These are phyloP conservation scores for Seira musarum DNA, from an alignment of 2,888 invertebrate genomes.

Conservation along the genomic window DNA sequence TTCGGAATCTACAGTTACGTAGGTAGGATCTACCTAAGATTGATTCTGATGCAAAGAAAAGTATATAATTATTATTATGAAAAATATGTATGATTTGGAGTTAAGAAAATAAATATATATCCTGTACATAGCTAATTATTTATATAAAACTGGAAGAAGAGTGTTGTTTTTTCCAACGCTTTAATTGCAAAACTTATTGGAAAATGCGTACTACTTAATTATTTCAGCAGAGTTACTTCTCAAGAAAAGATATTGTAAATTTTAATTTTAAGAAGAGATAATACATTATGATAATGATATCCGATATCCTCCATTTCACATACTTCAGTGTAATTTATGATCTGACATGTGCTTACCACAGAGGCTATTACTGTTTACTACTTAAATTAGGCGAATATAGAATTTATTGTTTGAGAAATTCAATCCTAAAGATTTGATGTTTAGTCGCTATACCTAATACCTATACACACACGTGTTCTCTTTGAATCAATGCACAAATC, in stretches of 20 bases:
- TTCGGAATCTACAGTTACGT: too few species aligned
- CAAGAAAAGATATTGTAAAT: neutral
- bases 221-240: too few species aligned
- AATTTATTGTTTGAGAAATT: neutral
- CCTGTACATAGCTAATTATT: neutral
- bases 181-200: slow-evolving; percentile 27
- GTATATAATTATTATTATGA: neutral
- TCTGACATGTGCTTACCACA: slow-evolving; percentile 15
- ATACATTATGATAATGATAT: too few species aligned
- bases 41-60: neutral
- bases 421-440: neutral
- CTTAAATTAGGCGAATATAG: too few species aligned
- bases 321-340: neutral
- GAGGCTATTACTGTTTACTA: slow-evolving; percentile 5
- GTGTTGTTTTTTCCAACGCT: slow-evolving; percentile 52
- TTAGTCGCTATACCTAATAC: neutral
- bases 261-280: neutral
- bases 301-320: too few species aligned
- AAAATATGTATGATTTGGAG: neutral
- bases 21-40: neutral
- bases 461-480: slow-evolving; percentile 10
- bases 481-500: slow-evolving; percentile 9
- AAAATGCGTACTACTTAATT: too few species aligned
- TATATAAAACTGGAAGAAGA: slow-evolving; percentile 17
- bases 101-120: slow-evolving; percentile 1